Base-by-base conservation (phyloP, 2,797 vertebrate species). In the Remorina albescens region DNA sequence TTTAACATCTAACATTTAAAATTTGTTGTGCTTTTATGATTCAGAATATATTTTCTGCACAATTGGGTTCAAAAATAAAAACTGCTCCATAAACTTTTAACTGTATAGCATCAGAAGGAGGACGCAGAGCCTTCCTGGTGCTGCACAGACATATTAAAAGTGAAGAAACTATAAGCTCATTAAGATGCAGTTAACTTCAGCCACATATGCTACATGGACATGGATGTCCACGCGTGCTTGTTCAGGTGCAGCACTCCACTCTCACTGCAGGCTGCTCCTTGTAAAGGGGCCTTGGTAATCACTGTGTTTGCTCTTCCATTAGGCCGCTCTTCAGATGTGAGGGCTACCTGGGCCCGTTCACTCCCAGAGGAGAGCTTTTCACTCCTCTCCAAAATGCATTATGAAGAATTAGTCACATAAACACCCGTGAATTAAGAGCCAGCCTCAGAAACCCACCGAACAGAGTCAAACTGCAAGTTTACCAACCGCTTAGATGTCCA, bases 271-370 rank as follows among this genome's bases (percentile, higher is more conserved):
- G 70, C 86, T 84, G 74, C 75, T 77, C 83, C 83, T 88, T 87
- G 86, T 88, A 83, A 85, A 89, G 84, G 71, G 74, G 82, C 82
- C 79, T 79, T 67, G 83, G 90, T 93, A 93, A 93, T 93, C 87
- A 88, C 83, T 57, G 30, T 95, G 93, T 95, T 95, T 95, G 92
- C 93, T 90, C 85, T 92, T 81, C 93, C 87, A 94, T 95, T 94
- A 94, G 83, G 54, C 82, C 54, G 71, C 88, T 88, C 89, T 91
- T 94, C 82, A 92, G 91, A 93, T 93, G 89, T 91, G 87, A 91
- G 88, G 81, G 81, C 89, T 76, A 87, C 77, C 85, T 74, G 83
- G 86, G 86, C 87, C 71, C 15, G n/a, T 80, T 81, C 47, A 23
- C 68, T 94, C 91, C 92, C 83, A 9, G 49, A 89, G 93, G 91